Evolutionary conservation across 2,113 vertebrate genomes (phyloP).

Genomic region (Setophaga kirtlandii): DNA sequence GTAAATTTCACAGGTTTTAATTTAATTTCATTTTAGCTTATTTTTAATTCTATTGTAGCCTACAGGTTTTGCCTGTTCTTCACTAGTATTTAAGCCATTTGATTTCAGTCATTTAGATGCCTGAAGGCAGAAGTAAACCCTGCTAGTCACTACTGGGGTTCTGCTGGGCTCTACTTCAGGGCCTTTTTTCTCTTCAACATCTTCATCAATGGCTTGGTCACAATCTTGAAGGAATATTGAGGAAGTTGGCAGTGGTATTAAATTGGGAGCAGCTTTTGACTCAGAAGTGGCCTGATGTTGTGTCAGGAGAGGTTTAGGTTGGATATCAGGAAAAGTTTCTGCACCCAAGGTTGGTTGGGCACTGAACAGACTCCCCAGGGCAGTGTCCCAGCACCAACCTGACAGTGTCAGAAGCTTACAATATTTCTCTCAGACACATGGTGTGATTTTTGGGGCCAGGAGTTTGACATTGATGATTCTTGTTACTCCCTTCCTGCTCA

Average conservation of each 20-base stretch:
- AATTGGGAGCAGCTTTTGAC: background rate
- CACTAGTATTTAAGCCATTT: background rate
- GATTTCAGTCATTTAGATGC: background rate
- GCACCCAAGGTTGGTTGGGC: no score
- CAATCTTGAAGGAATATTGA: background rate
- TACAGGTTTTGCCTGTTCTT: background rate
- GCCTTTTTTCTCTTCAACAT: background rate
- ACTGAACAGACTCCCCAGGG: background rate
- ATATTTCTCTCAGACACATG: background rate
- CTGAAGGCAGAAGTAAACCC: background rate
- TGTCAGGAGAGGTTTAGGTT: background rate
- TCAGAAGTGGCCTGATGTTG: accelerated
- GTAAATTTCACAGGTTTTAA: background rate
- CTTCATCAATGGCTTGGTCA: background rate
- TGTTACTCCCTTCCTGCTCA: background rate
- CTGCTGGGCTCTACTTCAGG: background rate
- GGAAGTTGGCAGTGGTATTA: background rate
- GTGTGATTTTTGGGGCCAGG: background rate
- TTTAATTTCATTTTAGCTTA: background rate
- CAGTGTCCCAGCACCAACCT: background rate
- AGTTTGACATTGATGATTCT: background rate
- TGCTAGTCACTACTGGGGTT: background rate
- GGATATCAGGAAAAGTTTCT: no score
- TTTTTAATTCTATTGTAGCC: background rate
- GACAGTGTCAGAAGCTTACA: background rate